phyloP scores from a whole-genome alignment of 2,888 invertebrate genomes.

The Rosalia funebris region DNA sequence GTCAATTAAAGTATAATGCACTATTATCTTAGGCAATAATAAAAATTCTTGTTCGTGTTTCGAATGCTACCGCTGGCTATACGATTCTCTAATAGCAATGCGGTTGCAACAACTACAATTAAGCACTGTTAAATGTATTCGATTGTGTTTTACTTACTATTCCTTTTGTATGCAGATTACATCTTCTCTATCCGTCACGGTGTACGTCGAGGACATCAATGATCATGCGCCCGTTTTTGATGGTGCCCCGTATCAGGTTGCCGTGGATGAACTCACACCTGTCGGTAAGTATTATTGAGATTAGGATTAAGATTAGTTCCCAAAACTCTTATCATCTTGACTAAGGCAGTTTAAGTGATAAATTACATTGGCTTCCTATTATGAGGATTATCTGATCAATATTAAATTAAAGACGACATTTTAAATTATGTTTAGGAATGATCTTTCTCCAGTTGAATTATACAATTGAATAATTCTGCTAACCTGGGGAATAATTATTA shows the following conservation, averaged over 20 bases:
- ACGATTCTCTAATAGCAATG: too few species aligned
- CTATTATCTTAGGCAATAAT: background rate
- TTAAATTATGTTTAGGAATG: too few species aligned
- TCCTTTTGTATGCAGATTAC: conserved; percentile 72
- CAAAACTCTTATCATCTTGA: too few species aligned
- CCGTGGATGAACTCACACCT: conserved; percentile 84
- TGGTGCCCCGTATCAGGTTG: conserved; percentile 81
- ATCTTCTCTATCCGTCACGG: conserved; percentile 84
- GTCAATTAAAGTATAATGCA: background rate
- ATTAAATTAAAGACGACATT: too few species aligned
- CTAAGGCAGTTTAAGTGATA: too few species aligned
- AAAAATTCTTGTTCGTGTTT: background rate
- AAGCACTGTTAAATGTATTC: conserved; percentile 10
- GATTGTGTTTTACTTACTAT: conserved; percentile 26
- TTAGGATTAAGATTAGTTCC: too few species aligned
- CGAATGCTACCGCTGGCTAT: background rate
- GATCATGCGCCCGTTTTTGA: conserved; percentile 84
- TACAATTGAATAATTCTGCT: too few species aligned
- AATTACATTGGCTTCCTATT: too few species aligned
- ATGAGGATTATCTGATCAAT: too few species aligned
- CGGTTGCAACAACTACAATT: background rate
- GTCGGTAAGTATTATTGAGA: conserved; percentile 74
- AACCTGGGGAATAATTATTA: too few species aligned
- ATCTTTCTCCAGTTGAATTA: too few species aligned
- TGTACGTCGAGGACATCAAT: conserved; percentile 89